Evolutionary conservation across 2,888 invertebrate genomes (phyloP).

Genomic region (Hanleya hanleyi): DNA sequence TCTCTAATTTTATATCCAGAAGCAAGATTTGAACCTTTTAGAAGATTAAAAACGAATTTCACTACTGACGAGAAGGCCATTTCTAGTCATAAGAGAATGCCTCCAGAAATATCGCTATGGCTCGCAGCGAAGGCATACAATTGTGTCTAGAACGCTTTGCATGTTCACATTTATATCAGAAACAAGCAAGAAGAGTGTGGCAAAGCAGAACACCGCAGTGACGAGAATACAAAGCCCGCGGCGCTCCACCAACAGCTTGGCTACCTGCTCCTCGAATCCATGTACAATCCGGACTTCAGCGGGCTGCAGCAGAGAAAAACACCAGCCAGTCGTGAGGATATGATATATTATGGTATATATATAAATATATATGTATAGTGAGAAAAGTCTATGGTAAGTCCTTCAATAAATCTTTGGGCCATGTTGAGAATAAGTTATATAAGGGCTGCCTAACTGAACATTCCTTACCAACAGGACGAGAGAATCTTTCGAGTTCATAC

Average conservation of each 20-base stretch:
- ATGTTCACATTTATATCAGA: not conserved
- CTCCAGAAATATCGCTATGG: not conserved
- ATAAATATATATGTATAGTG: too few species aligned
- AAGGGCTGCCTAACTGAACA: too few species aligned
- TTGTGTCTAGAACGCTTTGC: not conserved
- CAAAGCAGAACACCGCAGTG: not conserved
- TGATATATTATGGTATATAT: not conserved
- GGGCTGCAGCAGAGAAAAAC: constrained; percentile 6
- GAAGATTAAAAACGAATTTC: too few species aligned
- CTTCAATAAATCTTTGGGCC: too few species aligned
- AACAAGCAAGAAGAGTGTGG: not conserved
- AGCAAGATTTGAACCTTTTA: too few species aligned
- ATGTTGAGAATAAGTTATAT: too few species aligned
- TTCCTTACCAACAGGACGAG: too few species aligned
- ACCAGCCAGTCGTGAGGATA: not conserved
- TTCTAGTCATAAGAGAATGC: not conserved
- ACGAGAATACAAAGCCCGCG: constrained; percentile 7
- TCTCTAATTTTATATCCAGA: too few species aligned
- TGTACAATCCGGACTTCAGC: not conserved
- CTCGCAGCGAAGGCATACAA: not conserved
- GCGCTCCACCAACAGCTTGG: not conserved
- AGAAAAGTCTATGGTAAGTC: too few species aligned
- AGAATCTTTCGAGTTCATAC: too few species aligned
- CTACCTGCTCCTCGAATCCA: not conserved
- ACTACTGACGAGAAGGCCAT: too few species aligned